Conservation (phyloP, 2,797 vertebrate species). For the Cottoperca gobio region DNA sequence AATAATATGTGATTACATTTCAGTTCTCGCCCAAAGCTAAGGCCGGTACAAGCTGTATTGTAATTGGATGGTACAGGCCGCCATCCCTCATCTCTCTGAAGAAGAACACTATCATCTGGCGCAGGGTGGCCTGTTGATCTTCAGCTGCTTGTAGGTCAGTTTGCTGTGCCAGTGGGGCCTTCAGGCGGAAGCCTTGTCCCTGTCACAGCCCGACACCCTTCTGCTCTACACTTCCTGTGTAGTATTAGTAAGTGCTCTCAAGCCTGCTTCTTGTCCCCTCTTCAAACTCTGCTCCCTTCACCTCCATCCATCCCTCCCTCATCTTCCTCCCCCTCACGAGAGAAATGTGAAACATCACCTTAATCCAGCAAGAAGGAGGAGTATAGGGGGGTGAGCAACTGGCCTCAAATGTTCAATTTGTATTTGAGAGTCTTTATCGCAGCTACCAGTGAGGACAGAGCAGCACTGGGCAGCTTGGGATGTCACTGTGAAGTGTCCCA, state of each 20-base stretch:
- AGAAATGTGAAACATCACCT: slow-evolving; percentile 78
- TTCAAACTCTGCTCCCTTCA: slow-evolving; percentile 38
- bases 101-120: slow-evolving; percentile 32
- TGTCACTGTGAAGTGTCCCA: neutral
- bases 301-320: slow-evolving; percentile 24
- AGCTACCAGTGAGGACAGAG: neutral
- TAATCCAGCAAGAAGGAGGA: slow-evolving; percentile 64
- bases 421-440: neutral
- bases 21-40: slow-evolving; percentile 32
- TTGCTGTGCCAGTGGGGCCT: slow-evolving; percentile 21
- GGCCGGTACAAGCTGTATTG: slow-evolving; percentile 21
- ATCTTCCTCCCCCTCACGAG: slow-evolving; percentile 19
- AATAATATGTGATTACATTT: slow-evolving; percentile 58
- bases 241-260: slow-evolving; percentile 36
- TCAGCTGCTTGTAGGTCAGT: slow-evolving; percentile 43
- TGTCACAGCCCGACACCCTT: neutral
- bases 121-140: slow-evolving; percentile 57
- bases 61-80: slow-evolving; percentile 47
- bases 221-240: neutral
- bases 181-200: slow-evolving; percentile 40
- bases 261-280: slow-evolving; percentile 26
- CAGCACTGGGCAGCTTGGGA: neutral
- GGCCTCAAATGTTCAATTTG: neutral
- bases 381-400: neutral
- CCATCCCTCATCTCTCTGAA: slow-evolving; percentile 46